Base-by-base conservation (phyloP, 2,797 vertebrate genomes). In the Enteromius fasciolatus region DNA sequence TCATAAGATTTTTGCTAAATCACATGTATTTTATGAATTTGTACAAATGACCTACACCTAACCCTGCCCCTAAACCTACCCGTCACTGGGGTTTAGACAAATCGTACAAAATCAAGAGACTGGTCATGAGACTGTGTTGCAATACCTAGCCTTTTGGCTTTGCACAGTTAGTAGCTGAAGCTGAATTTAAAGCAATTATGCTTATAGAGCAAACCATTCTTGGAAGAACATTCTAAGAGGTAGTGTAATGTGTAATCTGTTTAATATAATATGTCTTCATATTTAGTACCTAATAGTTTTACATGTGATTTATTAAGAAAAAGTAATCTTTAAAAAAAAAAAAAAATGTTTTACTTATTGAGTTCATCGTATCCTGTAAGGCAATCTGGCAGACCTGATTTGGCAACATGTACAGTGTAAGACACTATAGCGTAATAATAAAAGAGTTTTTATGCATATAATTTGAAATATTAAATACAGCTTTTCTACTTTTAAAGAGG, bases 231-330 rank as follows among this genome's bases (percentile, higher is more conserved):
- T 68, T 44, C 36, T 23, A 20, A n/a, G 18, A 9, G 52, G 2
- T 18, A 50, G 15, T 17, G 17, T 50, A 50, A 52, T 52, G n/a
- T n/a, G n/a, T n/a, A n/a, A n/a, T n/a, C n/a, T 54, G 52, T 54
- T n/a, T 54, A n/a, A n/a, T 54, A 10, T 54, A 8, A 18, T 9
- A 91, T 89, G 89, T 91, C 88, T 93, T 88, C 88, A 86, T 90
- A 89, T 82, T 87, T 18, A 11, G 23, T 23, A 10, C 54, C 91
- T 84, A 87, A 84, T 81, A 57, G 20, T 91, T 92, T 91, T 83
- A 90, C 64, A 72, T 59, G 82, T 83, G 48, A 90, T 86, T 91
- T 90, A 88, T 67, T 86, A 85, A 85, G 57, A 86, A 78, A 92
- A 91, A 91, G 92, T 89, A 75, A 52, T 68, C n/a, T n/a, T n/a